phyloP scores from a whole-genome alignment of 2,888 invertebrate genomes.

The Drosophila emarginata region DNA sequence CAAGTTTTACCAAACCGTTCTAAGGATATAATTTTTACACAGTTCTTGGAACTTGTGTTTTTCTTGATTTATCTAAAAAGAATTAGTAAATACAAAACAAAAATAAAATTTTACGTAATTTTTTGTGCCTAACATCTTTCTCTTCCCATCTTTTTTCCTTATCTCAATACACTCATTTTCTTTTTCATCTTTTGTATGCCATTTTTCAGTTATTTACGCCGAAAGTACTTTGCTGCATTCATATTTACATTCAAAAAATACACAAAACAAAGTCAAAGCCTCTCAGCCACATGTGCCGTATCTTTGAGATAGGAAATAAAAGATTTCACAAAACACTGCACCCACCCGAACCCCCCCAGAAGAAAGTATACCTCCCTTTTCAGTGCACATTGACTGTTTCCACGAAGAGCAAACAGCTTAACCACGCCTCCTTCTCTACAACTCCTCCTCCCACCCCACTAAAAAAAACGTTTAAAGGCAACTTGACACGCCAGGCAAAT shows the following conservation, averaged over 20 bases:
- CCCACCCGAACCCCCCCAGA: constrained; percentile 32
- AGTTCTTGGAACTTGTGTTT: neutral
- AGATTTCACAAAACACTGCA: constrained; percentile 72
- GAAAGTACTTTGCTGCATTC: constrained; percentile 59
- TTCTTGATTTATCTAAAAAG: neutral
- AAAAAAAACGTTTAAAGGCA: constrained; percentile 60
- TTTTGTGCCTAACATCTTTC: neutral
- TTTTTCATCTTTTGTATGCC: constrained; percentile 28
- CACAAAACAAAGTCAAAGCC: constrained; percentile 28
- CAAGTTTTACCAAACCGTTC: no score
- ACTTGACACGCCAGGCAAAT: constrained; percentile 67
- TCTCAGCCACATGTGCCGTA: constrained; percentile 41
- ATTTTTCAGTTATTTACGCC: constrained; percentile 24
- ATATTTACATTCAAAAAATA: constrained; percentile 58
- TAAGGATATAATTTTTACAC: no score
- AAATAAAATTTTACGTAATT: neutral
- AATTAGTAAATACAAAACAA: neutral
- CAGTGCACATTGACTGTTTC: neutral
- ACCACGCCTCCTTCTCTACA: constrained; percentile 32
- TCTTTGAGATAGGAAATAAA: constrained; percentile 62
- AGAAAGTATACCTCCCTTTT: constrained; percentile 1
- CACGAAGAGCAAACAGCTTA: constrained; percentile 61
- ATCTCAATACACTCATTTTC: constrained; percentile 2
- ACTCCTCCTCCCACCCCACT: neutral
- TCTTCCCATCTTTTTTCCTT: neutral